Evolutionary conservation across 2,797 vertebrate species (phyloP), one percentile per base, ranked within the genome.

Genomic region (Aldrovandia affinis): DNA sequence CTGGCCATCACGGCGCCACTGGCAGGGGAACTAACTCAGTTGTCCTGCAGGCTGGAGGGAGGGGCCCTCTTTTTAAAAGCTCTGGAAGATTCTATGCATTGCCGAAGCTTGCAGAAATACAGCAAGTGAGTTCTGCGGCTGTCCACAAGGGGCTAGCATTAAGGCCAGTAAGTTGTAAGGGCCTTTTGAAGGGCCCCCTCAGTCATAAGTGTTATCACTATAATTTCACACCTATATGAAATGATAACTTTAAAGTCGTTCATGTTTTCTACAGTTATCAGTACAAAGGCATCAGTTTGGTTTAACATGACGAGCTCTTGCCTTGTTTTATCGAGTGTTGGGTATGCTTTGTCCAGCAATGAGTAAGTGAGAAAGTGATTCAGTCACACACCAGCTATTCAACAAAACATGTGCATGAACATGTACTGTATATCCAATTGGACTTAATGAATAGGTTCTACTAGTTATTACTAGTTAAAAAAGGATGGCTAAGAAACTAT

Each of bases 31-130:
- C 30, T 59, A 65, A 54, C 81, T 79, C 22, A 47, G 30, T 12
- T 73, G 61, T 44, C 73, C 82, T 57, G 63, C 42, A 39, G 78
- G 28, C 52, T 18, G 25, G 79, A 59, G 79, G 70, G 79, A 87
- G 84, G 39, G 78, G 44, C 63, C 75, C 52, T 87, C 68, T 59
- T 50, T 78, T 22, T 54, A 82, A 79, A 61, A 44, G 52, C 47
- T 77, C 78, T 75, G 30, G 12, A 47, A 78, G 33, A 22, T 73
- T 73, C 33, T 33, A 6, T 73, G 33, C 39, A 15, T 33, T 33
- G 7, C 3, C 22, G 20, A 73, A 20, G 68, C 68, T 73, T 22
- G 18, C 63, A 30, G 10, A 30, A 33, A 68, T 33, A 25, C 15
- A 47, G 70, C 18, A 39, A 15, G 14, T 15, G 15, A 18, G 33